Conservation (phyloP, 1,140 invertebrate genomes). For the Brachionus manjavacas region DNA sequence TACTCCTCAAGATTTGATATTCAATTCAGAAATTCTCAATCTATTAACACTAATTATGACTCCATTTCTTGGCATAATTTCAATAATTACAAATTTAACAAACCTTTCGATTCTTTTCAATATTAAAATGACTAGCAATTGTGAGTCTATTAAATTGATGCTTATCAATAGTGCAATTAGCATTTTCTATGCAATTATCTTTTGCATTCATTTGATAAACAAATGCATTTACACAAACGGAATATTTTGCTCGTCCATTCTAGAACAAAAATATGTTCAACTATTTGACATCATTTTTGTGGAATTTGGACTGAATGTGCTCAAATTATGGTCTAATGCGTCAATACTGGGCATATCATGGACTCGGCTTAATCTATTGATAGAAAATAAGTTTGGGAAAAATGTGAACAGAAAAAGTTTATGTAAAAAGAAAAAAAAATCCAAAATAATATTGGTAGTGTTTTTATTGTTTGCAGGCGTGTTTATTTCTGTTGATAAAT, state of each 20-base stretch:
- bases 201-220: background rate
- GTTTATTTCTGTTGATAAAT: background rate
- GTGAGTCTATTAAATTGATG: background rate
- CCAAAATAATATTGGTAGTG: background rate
- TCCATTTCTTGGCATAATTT: background rate
- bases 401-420: background rate
- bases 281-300: background rate
- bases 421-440: background rate
- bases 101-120: background rate
- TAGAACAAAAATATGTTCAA: background rate
- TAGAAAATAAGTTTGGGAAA: background rate
- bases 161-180: background rate
- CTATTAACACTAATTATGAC: background rate
- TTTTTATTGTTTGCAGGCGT: background rate
- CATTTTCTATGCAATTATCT: background rate
- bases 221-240: background rate
- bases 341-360: background rate
- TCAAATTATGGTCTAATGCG: background rate
- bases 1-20: no score
- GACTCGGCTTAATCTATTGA: background rate
- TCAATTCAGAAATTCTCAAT: no score
- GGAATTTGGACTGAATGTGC: background rate
- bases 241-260: background rate
- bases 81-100: background rate
- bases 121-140: background rate